Conservation (phyloP, 2,888 invertebrate species). For the Eupithecia centaureata region DNA sequence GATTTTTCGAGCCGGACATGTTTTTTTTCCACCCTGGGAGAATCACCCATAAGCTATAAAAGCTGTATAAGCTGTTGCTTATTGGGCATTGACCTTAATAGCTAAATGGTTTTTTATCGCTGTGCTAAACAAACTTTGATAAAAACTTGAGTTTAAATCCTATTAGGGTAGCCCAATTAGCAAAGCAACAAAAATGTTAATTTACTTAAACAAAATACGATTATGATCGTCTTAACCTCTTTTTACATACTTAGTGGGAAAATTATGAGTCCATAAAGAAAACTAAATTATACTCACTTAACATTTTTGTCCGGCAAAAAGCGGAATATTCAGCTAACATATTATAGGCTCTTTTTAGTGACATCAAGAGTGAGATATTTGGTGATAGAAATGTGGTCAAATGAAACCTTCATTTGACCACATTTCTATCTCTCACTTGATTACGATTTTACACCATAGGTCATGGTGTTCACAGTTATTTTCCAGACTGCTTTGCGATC, state of each 20-base stretch:
- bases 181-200: conserved; percentile 25
- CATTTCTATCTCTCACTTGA: no score
- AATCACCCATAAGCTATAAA: no score
- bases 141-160: conserved; percentile 22
- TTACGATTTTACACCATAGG: no score
- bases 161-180: conserved; percentile 25
- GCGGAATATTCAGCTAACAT: not conserved
- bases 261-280: conserved; percentile 10
- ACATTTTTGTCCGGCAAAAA: not conserved
- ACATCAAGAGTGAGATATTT: no score
- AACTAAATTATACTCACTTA: not conserved
- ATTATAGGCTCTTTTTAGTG: not conserved
- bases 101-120: not conserved
- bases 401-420: no score
- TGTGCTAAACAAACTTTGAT: not conserved
- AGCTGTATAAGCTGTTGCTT: no score
- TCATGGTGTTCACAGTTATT: no score
- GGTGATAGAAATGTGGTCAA: no score
- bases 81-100: not conserved
- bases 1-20: no score
- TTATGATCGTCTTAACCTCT: conserved; percentile 13
- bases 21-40: no score
- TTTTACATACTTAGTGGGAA: not conserved
- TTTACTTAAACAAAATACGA: conserved; percentile 22
- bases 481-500: no score